Evolutionary conservation across 2,888 invertebrate genomes (phyloP), one percentile per base, ranked within the genome.

Genomic region (Oscheius onirici): DNA sequence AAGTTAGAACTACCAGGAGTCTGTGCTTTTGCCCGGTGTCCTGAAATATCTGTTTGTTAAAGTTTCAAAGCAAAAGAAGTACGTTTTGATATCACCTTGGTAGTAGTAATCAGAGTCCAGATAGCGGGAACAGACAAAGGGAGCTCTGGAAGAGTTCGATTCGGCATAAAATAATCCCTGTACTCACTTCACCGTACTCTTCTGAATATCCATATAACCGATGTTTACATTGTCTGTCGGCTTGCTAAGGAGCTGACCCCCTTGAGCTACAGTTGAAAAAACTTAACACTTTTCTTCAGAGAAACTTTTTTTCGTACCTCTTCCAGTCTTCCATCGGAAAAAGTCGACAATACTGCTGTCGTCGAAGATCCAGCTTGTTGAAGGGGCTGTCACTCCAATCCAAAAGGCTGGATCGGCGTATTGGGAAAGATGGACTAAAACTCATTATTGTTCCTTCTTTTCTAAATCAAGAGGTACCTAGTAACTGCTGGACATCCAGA

Each of bases 111-210:
- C 41, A 6, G 10, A 13, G 6, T 17, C 41, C 2, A 13, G 11
- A 20, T 58, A n/a, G 1, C 58, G 58, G 58, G 58, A 40, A 58
- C 58, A 58, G 20, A 58, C 41, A 13, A 15, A 58, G 5, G 58
- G 58, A 40, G 58, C 40, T 43, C 58, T 58, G 41, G 17, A 34
- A 34, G 8, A 41, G 17, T 17, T 41, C 20, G 24, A 8, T 6
- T 17, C 24, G 6, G n/a, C 20, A 24, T 34, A 5, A 24, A 54
- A 54, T 5, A 8, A 57, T 57, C 13, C 8, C 34, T 15, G 20
- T 13, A 58, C 58, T 41, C 40, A 58, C 58, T 40, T 58, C 3
- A 41, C 43, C n/a, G 58, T n/a, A 43, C 41, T 24, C 24, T 40
- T 40, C 22, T 40, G 41, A 11, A 58, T 20, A 43, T 58, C 58